Base-by-base conservation (phyloP, 1,140 invertebrate genomes). In the Conopomorpha cramerella region DNA sequence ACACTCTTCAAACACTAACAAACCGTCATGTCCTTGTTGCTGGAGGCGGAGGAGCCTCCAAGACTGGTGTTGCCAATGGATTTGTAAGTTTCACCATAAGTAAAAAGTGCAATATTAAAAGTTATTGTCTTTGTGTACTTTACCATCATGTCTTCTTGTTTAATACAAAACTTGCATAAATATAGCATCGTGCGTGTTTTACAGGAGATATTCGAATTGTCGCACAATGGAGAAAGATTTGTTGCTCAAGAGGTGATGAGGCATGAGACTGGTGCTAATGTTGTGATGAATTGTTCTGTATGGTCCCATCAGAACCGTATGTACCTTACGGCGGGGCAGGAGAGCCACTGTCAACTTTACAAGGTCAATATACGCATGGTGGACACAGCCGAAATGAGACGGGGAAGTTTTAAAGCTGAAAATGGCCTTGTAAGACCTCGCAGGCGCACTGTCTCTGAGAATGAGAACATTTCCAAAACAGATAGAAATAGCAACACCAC, bases 1-100 rank as follows among this genome's bases (percentile, higher is more conserved):
- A 97, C 66, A 88, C 88, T 1, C 79, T 98, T 14, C 88, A 93
- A 68, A 90, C 92, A 77, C 77, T 99, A 18, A 93, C 92, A 16
- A 92, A 89, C 74, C 84, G 93, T 40, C 94, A 98, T 80, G 87
- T 98, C 52, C 74, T 98, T 30, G 92, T 98, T 17, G 95, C 91
- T 43, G 96, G 96, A 28, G 96, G 96, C 31, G 96, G 96, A 36
- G 96, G 96, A 31, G 88, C 90, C 11, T 88, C 93, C 12, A 97
- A 95, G 77, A 98, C 95, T 28, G 96, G 96, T 14, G 90, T 99
- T 39, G 86, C 89, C 11, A 98, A 99, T 84, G 92, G 92, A 72
- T 95, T 98, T 81, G 94, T 92, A 78, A 85, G 88, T 83, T 40
- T 55, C 29, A 16, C 15, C 18, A 18, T 17, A 25, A 18, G 16